Percentiles rank a stretch among this genome's conserved stretches.
These are phyloP conservation scores for Eumacrocentrus americanus DNA, from an alignment of 2,888 invertebrate genomes.

Conservation along the genomic window DNA sequence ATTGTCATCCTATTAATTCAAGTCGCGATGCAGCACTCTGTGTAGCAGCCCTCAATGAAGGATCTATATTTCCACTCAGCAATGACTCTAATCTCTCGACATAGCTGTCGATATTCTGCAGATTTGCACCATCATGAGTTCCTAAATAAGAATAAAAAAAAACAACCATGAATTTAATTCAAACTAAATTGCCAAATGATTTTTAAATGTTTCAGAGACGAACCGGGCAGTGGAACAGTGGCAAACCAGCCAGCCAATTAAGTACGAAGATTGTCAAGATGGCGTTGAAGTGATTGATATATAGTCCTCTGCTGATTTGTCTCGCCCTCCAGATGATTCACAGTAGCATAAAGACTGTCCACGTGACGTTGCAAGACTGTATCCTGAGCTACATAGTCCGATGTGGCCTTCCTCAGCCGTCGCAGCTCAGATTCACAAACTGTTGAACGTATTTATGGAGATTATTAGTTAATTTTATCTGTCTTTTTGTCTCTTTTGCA, in stretches of 20 bases:
- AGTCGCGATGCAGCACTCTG: constrained; percentile 80
- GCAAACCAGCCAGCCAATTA: constrained; percentile 76
- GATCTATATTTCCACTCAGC: constrained; percentile 71
- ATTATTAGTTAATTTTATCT: too few species aligned
- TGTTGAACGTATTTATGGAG: too few species aligned
- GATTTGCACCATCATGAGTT: constrained; percentile 77
- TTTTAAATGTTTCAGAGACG: too few species aligned
- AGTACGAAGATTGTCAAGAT: constrained; percentile 78
- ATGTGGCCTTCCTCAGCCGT: constrained; percentile 87
- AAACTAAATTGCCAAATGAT: too few species aligned
- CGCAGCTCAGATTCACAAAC: constrained; percentile 87
- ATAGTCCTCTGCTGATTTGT: constrained; percentile 83
- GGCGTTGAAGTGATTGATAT: constrained; percentile 79
- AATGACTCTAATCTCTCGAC: constrained; percentile 81
- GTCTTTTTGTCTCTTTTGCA: too few species aligned
- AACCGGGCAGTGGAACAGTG: constrained; percentile 73
- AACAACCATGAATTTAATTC: too few species aligned
- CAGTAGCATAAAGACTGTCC: constrained; percentile 89
- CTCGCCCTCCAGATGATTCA: constrained; percentile 84
- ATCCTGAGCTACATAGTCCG: constrained; percentile 94
- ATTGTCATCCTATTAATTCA: constrained; percentile 68
- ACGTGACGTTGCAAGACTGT: constrained; percentile 93
- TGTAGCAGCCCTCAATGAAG: constrained; percentile 74
- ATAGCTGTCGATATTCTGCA: constrained; percentile 86
- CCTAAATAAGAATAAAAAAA: too few species aligned